phyloP scores from a whole-genome alignment of 2,888 invertebrate genomes.

The Dendrolimus pini region DNA sequence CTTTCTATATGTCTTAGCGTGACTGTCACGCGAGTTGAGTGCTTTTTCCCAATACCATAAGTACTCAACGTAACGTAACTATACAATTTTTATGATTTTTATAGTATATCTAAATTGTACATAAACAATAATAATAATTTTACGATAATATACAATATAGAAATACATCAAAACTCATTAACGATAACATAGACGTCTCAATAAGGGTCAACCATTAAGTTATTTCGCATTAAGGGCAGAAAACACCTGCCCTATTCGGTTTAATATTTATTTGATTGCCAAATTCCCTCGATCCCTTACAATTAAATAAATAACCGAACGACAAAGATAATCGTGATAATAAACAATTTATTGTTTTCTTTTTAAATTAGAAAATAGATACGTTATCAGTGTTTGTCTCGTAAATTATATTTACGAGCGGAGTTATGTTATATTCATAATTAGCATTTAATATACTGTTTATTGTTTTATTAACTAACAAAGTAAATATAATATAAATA shows the following conservation, averaged over 20 bases:
- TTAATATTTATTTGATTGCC: constrained; percentile 74
- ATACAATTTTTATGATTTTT: too few relatives aligned
- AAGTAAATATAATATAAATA: background rate
- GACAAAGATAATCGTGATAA: background rate
- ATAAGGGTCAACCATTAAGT: constrained; percentile 31
- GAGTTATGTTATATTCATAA: background rate
- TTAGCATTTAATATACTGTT: background rate
- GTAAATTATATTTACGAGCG: background rate
- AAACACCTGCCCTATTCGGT: constrained; percentile 52
- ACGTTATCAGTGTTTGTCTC: background rate
- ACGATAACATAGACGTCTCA: constrained; percentile 24
- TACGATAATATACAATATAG: too few relatives aligned
- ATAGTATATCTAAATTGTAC: too few relatives aligned
- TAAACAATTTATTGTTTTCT: constrained; percentile 3
- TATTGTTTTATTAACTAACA: constrained; percentile 28
- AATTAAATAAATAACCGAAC: background rate
- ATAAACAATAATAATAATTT: too few relatives aligned
- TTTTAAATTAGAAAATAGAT: constrained; percentile 4
- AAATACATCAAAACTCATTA: constrained; percentile 17
- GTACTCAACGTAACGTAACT: too few relatives aligned
- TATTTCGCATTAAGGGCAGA: constrained; percentile 21
- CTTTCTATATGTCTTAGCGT: too few relatives aligned
- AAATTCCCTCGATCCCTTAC: constrained; percentile 32
- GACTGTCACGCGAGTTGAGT: too few relatives aligned
- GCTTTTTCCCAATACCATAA: too few relatives aligned